Evolutionary conservation across 2,888 invertebrate genomes (phyloP).

Genomic region (Deroplatys truncata): DNA sequence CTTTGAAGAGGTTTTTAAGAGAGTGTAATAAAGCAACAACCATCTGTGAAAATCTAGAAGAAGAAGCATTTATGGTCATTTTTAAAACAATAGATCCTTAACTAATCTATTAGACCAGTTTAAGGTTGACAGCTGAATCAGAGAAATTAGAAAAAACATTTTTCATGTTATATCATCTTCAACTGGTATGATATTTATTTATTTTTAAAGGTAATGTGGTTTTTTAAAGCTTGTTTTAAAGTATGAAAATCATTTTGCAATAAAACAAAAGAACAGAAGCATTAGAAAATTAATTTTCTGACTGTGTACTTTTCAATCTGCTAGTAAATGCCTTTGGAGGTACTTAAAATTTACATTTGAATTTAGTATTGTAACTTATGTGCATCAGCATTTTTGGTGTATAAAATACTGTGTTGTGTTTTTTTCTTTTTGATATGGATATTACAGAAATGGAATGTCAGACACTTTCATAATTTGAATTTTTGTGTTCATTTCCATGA

Average conservation of each 20-base stretch:
- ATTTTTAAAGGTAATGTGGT: neutral
- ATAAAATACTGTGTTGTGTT: neutral
- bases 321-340: too few relatives aligned
- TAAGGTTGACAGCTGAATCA: too few relatives aligned
- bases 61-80: too few relatives aligned
- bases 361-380: too few relatives aligned
- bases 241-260: neutral
- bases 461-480: neutral
- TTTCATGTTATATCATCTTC: too few relatives aligned
- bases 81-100: too few relatives aligned
- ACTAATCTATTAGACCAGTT: too few relatives aligned
- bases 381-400: too few relatives aligned
- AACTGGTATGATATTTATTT: neutral
- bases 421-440: neutral
- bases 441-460: neutral
- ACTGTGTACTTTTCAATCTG: too few relatives aligned
- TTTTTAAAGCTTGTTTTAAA: neutral
- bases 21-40: neutral
- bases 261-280: neutral
- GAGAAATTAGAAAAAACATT: too few relatives aligned
- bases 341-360: too few relatives aligned
- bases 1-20: neutral
- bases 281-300: too few relatives aligned
- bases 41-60: neutral
- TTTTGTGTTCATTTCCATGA: neutral